Base-by-base conservation (phyloP, 2,888 invertebrate genomes). In the Tenthredo mesomela region DNA sequence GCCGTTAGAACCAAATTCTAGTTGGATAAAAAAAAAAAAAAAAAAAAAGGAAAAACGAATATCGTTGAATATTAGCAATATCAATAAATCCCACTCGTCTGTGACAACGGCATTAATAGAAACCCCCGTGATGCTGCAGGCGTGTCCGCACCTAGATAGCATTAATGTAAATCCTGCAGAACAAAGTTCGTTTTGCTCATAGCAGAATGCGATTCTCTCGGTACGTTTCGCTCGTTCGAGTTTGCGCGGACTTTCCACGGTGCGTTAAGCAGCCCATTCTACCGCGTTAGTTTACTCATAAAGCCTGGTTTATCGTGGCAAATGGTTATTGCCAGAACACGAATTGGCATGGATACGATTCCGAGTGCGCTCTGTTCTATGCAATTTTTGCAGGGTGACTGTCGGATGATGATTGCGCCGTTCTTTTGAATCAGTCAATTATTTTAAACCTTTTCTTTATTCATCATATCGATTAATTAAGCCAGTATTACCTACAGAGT, bases 281-380 rank as follows among this genome's bases (percentile, higher is more conserved):
- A 58, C 61, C 58, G 80, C 80, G 80, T 61, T 61, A 61, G 80
- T 80, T 80, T 80, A 61, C 80, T 61, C 80, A 61, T 80, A 80
- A 80, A 80, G 80, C 80, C 61, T 40, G 50, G 61, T 80, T 80
- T 80, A 80, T 80, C 37, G 80, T 80, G 40, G 61, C 61, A 58
- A 80, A 80, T 37, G 58, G 80, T 80, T 80, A 80, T 80, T 80
- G 61, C 80, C 61, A 21, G 33, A 2, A 40, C 61, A 61, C 2
- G 43, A 43, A 29, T n/a, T 0, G 3, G 29, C 7, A 33, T 67
- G 33, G 18, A 12, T 67, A 67, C 29, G 15, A 29, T 33, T 33
- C 33, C 6, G 67, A 67, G 33, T 18, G 67, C 67, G 18, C 2
- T 67, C 33, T 50, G 77, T 54, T 70, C 9, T 33, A 33, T 47